These are phyloP conservation scores for Mesitornis unicolor DNA, from an alignment of 2,113 vertebrate genomes.

Conservation along the genomic window DNA sequence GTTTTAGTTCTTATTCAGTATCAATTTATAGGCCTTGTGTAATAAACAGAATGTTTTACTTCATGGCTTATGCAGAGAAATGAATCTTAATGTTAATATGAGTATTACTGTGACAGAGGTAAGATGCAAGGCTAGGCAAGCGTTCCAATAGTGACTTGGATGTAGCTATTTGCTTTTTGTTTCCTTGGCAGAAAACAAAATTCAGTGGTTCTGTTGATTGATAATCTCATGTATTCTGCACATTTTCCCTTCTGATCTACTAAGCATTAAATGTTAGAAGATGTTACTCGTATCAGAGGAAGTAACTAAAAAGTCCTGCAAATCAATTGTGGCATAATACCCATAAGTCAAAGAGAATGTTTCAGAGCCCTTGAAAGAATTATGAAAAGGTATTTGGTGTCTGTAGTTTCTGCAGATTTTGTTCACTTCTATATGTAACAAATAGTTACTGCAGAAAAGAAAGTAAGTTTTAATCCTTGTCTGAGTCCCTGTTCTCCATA, in stretches of 20 bases:
- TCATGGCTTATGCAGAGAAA: slow-evolving; percentile 14
- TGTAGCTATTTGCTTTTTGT: neutral
- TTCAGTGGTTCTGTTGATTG: neutral
- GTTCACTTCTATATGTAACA: neutral
- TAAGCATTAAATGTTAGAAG: neutral
- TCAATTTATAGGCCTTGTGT: slow-evolving; percentile 52
- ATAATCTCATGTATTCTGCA: neutral
- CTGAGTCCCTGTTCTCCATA: neutral
- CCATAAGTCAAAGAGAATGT: neutral
- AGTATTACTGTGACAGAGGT: neutral
- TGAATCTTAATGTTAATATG: neutral
- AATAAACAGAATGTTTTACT: slow-evolving; percentile 58
- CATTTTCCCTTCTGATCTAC: neutral
- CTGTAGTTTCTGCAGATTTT: neutral
- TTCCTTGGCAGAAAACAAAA: neutral
- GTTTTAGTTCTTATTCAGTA: slow-evolving; percentile 64
- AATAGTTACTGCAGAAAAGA: neutral
- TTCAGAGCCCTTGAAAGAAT: neutral
- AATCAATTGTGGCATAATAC: neutral
- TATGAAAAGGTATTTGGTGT: neutral
- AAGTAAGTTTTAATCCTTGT: neutral
- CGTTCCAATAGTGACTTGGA: neutral
- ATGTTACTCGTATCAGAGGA: neutral
- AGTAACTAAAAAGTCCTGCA: neutral
- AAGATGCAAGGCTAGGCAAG: neutral